A percentile compares a stretch with the other conserved stretches of the same genome.
These are phyloP conservation scores for Guaruba guarouba DNA, from an alignment of 2,113 vertebrate species.

Conservation along the genomic window DNA sequence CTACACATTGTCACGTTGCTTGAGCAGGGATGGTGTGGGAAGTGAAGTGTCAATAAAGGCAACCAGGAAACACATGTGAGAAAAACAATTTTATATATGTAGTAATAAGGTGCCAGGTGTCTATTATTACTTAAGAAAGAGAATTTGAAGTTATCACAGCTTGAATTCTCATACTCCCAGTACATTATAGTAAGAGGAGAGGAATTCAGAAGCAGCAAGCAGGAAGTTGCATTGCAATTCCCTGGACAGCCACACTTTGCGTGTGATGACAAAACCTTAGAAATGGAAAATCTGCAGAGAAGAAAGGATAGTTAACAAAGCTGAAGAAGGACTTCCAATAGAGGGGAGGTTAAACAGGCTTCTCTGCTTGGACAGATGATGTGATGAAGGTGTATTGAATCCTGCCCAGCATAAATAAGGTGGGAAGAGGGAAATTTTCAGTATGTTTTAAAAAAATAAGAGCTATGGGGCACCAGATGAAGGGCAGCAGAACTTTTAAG, in stretches of 20 bases:
- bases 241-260: neutral
- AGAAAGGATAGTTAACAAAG: neutral
- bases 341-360: neutral
- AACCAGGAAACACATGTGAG: neutral
- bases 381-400: neutral
- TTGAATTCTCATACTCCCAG: neutral
- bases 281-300: neutral
- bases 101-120: neutral
- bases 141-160: neutral
- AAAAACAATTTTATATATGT: neutral
- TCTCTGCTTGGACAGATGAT: neutral
- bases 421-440: neutral
- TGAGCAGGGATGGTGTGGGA: neutral
- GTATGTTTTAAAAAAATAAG: neutral
- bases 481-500: neutral
- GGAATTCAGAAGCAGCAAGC: neutral
- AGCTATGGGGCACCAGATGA: neutral
- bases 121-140: neutral
- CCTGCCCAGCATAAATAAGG: neutral
- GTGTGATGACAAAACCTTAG: neutral
- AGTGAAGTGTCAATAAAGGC: neutral
- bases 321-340: accelerated
- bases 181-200: neutral
- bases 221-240: neutral
- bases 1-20: neutral